Evolutionary conservation across 2,797 vertebrate genomes (phyloP), one percentile per base, ranked within the genome.

Genomic region (Graptemys geographica): DNA sequence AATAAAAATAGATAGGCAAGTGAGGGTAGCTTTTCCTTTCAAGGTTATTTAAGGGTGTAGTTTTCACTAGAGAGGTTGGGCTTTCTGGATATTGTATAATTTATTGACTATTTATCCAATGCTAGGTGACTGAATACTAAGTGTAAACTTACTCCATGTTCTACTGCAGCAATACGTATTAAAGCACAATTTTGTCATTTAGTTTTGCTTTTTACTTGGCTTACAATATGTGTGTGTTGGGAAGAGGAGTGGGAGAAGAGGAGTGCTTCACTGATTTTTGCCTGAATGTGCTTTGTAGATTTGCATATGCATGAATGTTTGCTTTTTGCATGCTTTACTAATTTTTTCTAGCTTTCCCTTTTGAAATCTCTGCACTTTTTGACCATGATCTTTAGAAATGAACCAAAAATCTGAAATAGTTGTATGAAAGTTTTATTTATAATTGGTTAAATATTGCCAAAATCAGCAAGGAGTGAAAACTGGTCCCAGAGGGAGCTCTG

Each of bases 111-210:
- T 87, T 16, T 72, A 11, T 72, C 37, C 37, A 86, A 37, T 51
- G 86, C 7, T 8, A 62, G 18, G 4, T 86, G 85, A 59, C 15
- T 82, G 78, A 93, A 85, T 95, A 21, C 52, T 92, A n/a, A 62
- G 82, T 86, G 28, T 86, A 90, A 90, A 90, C 27, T 28, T 83
- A 33, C 0, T 90, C 37, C 4, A 41, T 79, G 15, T 86, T n/a
- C 10, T 21, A 23, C 52, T 33, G 12, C 11, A 57, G 41, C 15
- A 37, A 3, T 89, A 51, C 16, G 33, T 81, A 83, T 90, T 84
- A 31, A 84, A 88, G 82, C 69, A 83, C 94, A 92, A 80, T 72
- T 13, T 52, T 82, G 80, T 95, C 72, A 92, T 55, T 94, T 96
- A 62, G 56, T 31, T 15, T 95, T 95, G 83, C 79, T 96, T 95